phyloP scores from a whole-genome alignment of 2,113 vertebrate genomes.

The Vulpes ferrilata region DNA sequence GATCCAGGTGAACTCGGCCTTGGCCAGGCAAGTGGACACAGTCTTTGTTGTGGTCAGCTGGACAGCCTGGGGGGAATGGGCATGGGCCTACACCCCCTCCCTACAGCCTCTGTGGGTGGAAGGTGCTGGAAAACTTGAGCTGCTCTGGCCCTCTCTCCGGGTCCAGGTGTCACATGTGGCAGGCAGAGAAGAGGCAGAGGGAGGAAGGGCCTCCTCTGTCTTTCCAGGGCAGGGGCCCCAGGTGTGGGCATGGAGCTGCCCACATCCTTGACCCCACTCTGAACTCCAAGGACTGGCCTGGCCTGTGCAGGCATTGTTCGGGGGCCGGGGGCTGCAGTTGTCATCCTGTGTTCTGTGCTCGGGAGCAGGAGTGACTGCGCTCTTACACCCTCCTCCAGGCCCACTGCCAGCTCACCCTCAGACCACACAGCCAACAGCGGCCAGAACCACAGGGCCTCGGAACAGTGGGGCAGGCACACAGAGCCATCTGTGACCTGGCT shows the following conservation, averaged over 20 bases:
- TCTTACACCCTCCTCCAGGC: not conserved
- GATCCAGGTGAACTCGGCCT: not conserved
- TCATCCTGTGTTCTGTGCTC: not conserved
- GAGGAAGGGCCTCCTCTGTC: not conserved
- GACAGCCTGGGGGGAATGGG: not conserved
- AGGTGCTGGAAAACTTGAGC: not conserved
- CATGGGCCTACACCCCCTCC: not conserved
- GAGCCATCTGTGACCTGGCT: not conserved
- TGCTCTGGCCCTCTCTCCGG: not conserved
- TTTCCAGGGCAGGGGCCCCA: not conserved
- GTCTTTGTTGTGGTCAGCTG: not conserved
- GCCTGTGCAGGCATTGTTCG: fast-evolving
- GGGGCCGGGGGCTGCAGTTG: fast-evolving
- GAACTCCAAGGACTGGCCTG: not conserved
- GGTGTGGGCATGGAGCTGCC: fast-evolving
- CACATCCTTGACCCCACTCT: not conserved
- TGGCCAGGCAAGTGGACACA: fast-evolving
- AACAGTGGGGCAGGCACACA: not conserved
- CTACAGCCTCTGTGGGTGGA: not conserved
- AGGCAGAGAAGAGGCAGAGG: not conserved
- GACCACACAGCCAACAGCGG: not conserved
- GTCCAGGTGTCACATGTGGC: not conserved
- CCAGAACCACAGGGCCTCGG: not conserved
- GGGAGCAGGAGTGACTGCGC: not conserved
- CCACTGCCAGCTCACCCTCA: not conserved